Evolutionary conservation across 2,797 vertebrate genomes (phyloP), one percentile per base, ranked within the genome.

Genomic region (Trachurus trachurus): DNA sequence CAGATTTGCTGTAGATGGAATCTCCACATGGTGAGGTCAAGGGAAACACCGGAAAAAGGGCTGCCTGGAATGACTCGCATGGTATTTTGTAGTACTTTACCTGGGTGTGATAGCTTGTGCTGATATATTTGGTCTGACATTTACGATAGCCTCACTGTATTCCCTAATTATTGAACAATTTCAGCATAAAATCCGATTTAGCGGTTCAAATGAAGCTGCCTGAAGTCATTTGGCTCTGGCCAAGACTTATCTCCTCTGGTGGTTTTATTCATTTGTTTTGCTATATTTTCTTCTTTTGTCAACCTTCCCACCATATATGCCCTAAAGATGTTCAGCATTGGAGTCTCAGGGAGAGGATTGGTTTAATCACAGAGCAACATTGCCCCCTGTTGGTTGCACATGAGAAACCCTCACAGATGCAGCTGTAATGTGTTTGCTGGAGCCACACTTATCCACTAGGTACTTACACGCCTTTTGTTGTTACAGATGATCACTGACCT

Each of bases 301-400:
- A 89, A 78, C 69, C 80, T 80, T 80, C 78, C 74, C 75, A 76
- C 78, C 86, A 75, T 85, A 68, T 76, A 11, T 72, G 67, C 80
- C 83, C 77, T 65, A 73, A 79, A 77, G 69, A 82, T 69, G 63
- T 73, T 66, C 80, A 76, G 40, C 75, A 76, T 22, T 79, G 61
- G 37, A 75, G 76, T 52, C 78, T 82, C 50, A 45, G 45, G 16
- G 34, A 64, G 44, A 64, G 15, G 40, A 60, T 31, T 39, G 0
- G 44, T 85, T 89, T 64, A 93, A 81, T 69, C 75, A 82, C 90
- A 87, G 91, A 86, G 31, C 94, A 93, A 95, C 92, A 95, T 80
- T 95, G 94, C 94, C 95, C 95, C 93, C 95, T 95, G 66, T 95
- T 87, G 95, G 91, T 19, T 26, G 12, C 62, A 74, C 15, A 12